Evolutionary conservation across 35 echinoderm and acorn worm species (phyloP), one percentile per base, ranked within the genome.

Genomic region (Diadema setosum): DNA sequence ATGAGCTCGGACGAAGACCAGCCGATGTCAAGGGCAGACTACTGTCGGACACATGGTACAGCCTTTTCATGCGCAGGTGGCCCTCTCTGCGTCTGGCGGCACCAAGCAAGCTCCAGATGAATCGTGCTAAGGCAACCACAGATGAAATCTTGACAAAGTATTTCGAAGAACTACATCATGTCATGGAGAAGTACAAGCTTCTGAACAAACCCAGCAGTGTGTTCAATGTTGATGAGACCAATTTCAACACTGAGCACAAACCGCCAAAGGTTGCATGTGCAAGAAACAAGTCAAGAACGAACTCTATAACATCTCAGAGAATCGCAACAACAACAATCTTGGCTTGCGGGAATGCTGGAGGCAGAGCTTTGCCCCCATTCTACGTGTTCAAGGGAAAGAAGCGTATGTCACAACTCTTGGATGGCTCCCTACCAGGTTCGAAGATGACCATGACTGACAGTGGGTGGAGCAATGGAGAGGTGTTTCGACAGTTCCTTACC

Each of bases 351-450:
- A 85, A 86, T 80, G 90, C 90, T 18, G 37, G 42, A 2, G 74
- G 90, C 7, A 45, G 80, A 42, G 2, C 65, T 2, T n/a, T 91
- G 0, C 90, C 82, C 5, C 90, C 83, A 16, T 91, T 75, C 41
- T 86, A 86, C 81, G 67, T 86, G 0, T 91, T 58, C 17, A 75
- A 85, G 49, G 90, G 90, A 3, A 56, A 91, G 39, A 20, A 74
- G 24, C n/a, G n/a, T n/a, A n/a, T n/a, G n/a, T n/a, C n/a, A n/a
- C 33, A 65, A 0, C 43, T 85, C 42, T 43, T 85, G n/a, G n/a
- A 8, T 32, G 89, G 82, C 30, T 45, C 55, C 2, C 45, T 84
- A 16, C 90, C 83, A 34, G 83, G 83, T 3, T 48, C 65, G 3
- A 35, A 23, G 1, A 74, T 58, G n/a, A 5, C 6, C 0, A 75